Conservation (phyloP, 2,797 vertebrate species). For the Cossypha niveicapilla region DNA sequence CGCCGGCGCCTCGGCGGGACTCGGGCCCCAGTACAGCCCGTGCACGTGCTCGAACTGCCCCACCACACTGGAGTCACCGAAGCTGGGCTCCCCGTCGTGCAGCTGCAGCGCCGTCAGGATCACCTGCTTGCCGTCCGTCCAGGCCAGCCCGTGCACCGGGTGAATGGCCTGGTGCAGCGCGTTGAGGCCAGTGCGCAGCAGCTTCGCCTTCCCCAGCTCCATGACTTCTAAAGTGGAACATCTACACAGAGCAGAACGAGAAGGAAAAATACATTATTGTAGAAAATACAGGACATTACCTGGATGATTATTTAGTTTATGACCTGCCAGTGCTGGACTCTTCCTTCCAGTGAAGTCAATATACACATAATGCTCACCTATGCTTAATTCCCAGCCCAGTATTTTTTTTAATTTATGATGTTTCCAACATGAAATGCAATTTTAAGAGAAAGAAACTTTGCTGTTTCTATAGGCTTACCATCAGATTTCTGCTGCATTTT, state of each 20-base stretch:
- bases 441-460: background rate
- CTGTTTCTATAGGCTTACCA: background rate
- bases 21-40: slow-evolving; percentile 88
- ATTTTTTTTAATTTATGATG: background rate
- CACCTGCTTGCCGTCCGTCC: slow-evolving; percentile 94
- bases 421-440: background rate
- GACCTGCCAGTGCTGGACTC: background rate
- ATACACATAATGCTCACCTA: background rate
- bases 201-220: slow-evolving; percentile 93
- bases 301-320: background rate
- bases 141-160: slow-evolving; percentile 88
- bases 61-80: slow-evolving; percentile 89
- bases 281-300: accelerated
- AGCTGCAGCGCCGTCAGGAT: slow-evolving; percentile 83
- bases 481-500: background rate
- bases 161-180: slow-evolving; percentile 89
- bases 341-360: background rate
- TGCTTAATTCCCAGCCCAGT: background rate
- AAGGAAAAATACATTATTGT: background rate
- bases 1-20: slow-evolving; percentile 74
- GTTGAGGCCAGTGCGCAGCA: slow-evolving; percentile 89
- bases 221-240: slow-evolving; percentile 67
- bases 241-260: background rate
- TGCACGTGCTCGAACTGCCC: slow-evolving; percentile 91
- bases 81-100: slow-evolving; percentile 77